phyloP scores from a whole-genome alignment of 2,888 invertebrate species.

The Lissonota sp. region DNA sequence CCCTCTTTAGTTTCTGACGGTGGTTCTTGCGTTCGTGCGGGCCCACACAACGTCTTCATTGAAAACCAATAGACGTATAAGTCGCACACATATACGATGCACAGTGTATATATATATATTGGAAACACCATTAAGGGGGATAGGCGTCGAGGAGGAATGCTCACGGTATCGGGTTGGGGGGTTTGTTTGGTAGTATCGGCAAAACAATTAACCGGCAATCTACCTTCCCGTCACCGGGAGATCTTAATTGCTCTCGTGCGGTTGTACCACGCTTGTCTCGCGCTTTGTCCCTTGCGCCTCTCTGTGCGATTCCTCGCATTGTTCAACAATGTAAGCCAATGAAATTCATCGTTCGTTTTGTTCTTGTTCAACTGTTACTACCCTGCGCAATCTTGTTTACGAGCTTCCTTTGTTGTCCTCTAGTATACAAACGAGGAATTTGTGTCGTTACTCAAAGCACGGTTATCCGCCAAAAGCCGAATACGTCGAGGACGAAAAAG shows the following conservation, averaged over 20 bases:
- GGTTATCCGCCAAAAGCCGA: too few species aligned
- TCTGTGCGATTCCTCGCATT: too few species aligned
- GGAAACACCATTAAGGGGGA: not conserved
- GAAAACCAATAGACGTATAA: conserved; percentile 4
- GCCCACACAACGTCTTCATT: conserved; percentile 22
- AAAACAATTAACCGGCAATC: conserved; percentile 39
- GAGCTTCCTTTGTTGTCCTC: too few species aligned
- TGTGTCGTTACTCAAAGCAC: too few species aligned
- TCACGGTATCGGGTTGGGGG: conserved; percentile 1
- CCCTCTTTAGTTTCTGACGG: not conserved
- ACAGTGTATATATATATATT: conserved; percentile 17
- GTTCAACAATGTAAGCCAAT: too few species aligned
- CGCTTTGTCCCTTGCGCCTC: too few species aligned
- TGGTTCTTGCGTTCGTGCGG: conserved; percentile 31
- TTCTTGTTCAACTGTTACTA: too few species aligned
- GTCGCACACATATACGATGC: conserved; percentile 9
- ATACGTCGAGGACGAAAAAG: too few species aligned
- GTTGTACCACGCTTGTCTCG: not conserved
- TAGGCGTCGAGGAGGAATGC: not conserved
- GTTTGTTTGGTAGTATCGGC: conserved; percentile 23
- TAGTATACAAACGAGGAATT: too few species aligned
- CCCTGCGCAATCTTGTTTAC: too few species aligned
- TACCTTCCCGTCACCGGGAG: not conserved
- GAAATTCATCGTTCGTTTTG: too few species aligned
- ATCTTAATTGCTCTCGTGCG: conserved; percentile 28